Evolutionary conservation across 2,888 invertebrate species (phyloP), one percentile per base, ranked within the genome.

Genomic region (Bombylius discolor): DNA sequence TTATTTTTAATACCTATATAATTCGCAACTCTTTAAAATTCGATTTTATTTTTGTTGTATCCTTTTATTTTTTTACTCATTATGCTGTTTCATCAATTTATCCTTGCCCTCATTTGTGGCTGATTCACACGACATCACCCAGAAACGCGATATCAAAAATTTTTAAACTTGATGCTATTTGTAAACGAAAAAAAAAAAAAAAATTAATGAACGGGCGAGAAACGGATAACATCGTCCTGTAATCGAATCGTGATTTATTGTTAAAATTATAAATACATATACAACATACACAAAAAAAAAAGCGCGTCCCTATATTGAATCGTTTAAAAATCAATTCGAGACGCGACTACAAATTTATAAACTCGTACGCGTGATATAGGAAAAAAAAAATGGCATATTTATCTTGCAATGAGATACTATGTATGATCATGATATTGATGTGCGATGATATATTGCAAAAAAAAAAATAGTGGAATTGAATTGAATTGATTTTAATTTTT

Each of bases 221-320:
- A 32, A 9, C n/a, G 13, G 5, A 36, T 31, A 36, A 49, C 13
- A 45, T 47, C 47, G 49, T 52, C 54, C 49, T 52, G 47, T 58
- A 58, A 58, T 56, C 58, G 58, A 58, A 55, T 50, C 31, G 51
- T 59, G 59, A 59, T 59, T 59, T 59, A 59, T 59, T 47, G 59
- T 45, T 48, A 52, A 59, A 59, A 56, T 57, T 57, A 59, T 57
- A 59, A 53, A 42, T 42, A 42, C 11, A 42, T 11, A 42, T 42
- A 42, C 39, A 42, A 42, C 8, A 11, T 42, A 42, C 3, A 42
- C 11, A 42, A 36, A 36, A 36, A 36, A 36, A 42, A 42, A 11
- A 11, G 4, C 8, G 36, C 4, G 8, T 11, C 11, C 4, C 11
- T 11, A 11, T 42, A 42, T 1, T 11, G 12, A 46, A 55, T 50